phyloP scores from a whole-genome alignment of 2,113 vertebrate genomes.

The Cettia cetti region DNA sequence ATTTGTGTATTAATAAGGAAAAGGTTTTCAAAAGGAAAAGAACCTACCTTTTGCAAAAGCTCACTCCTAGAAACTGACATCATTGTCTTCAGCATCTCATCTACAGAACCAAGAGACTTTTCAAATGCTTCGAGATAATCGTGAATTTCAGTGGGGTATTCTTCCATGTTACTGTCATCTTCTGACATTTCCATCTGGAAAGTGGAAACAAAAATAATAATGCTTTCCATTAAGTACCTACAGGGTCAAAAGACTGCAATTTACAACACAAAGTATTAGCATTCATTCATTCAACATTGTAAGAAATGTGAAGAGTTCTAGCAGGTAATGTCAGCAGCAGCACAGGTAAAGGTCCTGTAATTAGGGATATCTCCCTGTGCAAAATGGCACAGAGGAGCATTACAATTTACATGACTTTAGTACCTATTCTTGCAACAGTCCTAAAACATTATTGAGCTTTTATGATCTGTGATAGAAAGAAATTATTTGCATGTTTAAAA shows the following conservation, averaged over 20 bases:
- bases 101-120: slow-evolving; percentile 80
- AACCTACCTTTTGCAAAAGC: slow-evolving; percentile 80
- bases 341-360: neutral
- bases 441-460: slow-evolving; percentile 4
- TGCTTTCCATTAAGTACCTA: neutral
- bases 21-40: neutral
- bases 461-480: neutral
- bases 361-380: neutral
- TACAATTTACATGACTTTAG: neutral
- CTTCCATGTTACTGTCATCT: slow-evolving; percentile 71
- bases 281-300: neutral
- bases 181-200: slow-evolving; percentile 69
- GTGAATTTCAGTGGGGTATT: slow-evolving; percentile 92
- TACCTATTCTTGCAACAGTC: neutral
- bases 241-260: neutral
- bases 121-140: slow-evolving; percentile 86
- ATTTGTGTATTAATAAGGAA: neutral
- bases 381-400: neutral
- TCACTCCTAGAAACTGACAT: slow-evolving; percentile 87
- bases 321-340: neutral
- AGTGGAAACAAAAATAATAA: slow-evolving; percentile 27
- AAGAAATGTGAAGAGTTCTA: neutral
- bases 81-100: slow-evolving; percentile 85
- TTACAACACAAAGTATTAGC: neutral
- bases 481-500: slow-evolving; percentile 21